Evolutionary conservation across 2,797 vertebrate genomes (phyloP).

Genomic region (Anabas testudineus): DNA sequence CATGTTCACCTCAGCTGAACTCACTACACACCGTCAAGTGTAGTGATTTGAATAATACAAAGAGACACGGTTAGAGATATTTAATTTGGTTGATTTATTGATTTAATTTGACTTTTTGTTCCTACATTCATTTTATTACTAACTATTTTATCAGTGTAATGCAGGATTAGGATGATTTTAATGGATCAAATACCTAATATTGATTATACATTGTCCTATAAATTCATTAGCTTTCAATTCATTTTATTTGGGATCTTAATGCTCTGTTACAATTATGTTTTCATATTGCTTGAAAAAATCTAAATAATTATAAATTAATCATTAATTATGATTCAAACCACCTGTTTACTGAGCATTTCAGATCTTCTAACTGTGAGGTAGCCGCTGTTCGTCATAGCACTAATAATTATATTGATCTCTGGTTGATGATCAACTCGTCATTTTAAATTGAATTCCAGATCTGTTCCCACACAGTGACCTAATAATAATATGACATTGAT

Average conservation of each 20-base stretch:
- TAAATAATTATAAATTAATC: no score
- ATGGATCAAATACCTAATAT: neutral
- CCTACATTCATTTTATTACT: neutral
- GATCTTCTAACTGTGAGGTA: neutral
- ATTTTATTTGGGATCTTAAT: neutral
- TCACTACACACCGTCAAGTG: neutral
- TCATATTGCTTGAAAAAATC: neutral
- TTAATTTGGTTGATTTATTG: neutral
- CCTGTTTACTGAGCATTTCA: no score
- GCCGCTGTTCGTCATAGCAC: neutral
- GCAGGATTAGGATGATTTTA: no score
- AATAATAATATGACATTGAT: no score
- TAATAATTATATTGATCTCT: fast-evolving
- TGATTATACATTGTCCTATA: neutral
- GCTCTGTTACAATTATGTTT: neutral
- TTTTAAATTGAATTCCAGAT: neutral
- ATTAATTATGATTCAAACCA: no score
- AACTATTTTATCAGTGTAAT: neutral
- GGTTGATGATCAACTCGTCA: neutral
- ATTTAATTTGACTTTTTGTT: neutral
- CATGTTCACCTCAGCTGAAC: neutral
- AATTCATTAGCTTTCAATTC: neutral
- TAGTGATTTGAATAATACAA: neutral
- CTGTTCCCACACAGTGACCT: neutral
- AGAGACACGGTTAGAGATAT: neutral